Percentiles rank a stretch among this genome's conserved stretches.
These are phyloP conservation scores for Mycalesis mineus DNA, from an alignment of 2,888 invertebrate genomes.

Conservation along the genomic window DNA sequence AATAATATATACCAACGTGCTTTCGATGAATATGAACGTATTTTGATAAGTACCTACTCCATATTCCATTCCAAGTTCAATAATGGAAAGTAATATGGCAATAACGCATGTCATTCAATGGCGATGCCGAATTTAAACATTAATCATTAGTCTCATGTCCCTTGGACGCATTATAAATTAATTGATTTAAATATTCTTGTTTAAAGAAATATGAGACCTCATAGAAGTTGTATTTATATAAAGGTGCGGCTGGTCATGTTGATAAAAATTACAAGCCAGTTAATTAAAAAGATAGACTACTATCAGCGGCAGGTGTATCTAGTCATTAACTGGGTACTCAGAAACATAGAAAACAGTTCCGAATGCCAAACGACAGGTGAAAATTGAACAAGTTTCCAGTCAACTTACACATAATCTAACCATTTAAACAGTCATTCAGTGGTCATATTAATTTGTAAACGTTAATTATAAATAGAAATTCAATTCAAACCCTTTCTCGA, in stretches of 20 bases:
- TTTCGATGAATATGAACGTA: background rate
- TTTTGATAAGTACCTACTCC: background rate
- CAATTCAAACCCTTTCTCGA: background rate
- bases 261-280: background rate
- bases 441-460: background rate
- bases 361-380: slow-evolving; percentile 5
- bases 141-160: background rate
- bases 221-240: background rate
- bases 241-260: background rate
- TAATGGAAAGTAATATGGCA: slow-evolving; percentile 1
- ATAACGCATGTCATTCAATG: background rate
- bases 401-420: background rate
- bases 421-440: background rate
- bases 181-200: too few relatives aligned
- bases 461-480: background rate
- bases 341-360: slow-evolving; percentile 5
- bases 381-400: background rate
- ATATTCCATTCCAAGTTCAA: background rate
- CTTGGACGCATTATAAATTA: background rate
- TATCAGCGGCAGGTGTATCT: slow-evolving; percentile 4
- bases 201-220: too few relatives aligned
- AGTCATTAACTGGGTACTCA: background rate
- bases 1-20: slow-evolving; percentile 31
- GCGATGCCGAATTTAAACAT: background rate
- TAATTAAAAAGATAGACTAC: background rate